A percentile compares a stretch with the other conserved stretches of the same genome.
Conservation (phyloP, 2,888 invertebrate genomes). For the Chalcis sispes region DNA sequence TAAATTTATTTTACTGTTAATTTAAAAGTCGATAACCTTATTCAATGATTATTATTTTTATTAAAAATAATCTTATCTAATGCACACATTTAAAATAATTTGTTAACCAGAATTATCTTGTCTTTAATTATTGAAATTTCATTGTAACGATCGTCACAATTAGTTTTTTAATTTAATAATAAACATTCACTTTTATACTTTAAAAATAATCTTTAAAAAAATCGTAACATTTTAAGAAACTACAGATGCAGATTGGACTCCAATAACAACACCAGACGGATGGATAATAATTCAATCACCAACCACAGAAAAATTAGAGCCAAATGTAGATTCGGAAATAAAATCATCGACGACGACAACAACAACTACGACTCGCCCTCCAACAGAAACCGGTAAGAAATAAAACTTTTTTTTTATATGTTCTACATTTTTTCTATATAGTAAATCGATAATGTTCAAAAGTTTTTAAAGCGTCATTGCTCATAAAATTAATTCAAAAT, state of each 20-base stretch:
- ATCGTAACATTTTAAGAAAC: conserved; percentile 70
- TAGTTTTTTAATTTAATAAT: not conserved
- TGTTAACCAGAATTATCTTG: no score
- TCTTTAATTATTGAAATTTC: no score
- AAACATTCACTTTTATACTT: not conserved
- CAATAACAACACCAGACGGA: conserved; percentile 82
- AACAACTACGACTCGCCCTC: conserved; percentile 9
- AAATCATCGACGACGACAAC: conserved; percentile 5
- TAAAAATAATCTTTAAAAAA: no score
- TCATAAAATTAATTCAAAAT: no score
- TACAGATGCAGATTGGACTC: conserved; percentile 78
- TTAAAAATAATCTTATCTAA: not conserved
- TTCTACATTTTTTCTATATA: no score
- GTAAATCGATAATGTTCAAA: no score
- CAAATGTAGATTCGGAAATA: conserved; percentile 56
- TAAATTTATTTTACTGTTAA: no score
- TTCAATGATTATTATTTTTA: no score
- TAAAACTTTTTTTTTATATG: not conserved
- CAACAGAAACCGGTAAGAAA: conserved; percentile 16
- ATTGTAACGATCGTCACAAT: not conserved
- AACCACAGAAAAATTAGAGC: conserved; percentile 66
- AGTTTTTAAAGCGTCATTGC: no score
- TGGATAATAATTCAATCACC: conserved; percentile 80
- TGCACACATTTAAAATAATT: no score
- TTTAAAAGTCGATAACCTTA: no score